phyloP scores from a whole-genome alignment of 1,140 invertebrate genomes.

The Aphis gossypii region DNA sequence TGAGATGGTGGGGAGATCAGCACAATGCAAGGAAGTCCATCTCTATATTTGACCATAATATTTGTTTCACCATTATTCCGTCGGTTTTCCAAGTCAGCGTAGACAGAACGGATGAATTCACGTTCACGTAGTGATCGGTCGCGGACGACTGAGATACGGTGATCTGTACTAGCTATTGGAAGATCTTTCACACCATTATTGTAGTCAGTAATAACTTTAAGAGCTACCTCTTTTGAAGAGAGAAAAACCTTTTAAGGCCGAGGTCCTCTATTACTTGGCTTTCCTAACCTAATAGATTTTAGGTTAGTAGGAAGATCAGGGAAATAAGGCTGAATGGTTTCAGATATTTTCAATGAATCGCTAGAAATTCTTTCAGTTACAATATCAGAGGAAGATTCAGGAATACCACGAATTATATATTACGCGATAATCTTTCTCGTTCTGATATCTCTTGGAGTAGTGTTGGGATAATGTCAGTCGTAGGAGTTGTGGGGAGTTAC shows the following conservation, averaged over 20 bases:
- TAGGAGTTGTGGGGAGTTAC: not conserved
- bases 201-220: not conserved
- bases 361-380: not conserved
- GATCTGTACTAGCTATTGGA: not conserved
- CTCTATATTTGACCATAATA: not conserved
- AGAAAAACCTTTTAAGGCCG: not conserved
- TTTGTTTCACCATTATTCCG: not conserved
- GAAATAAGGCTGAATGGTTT: not conserved
- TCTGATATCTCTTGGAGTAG: not conserved
- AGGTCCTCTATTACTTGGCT: not conserved
- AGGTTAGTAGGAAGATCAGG: not conserved
- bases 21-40: not conserved
- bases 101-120: not conserved
- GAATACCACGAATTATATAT: slow-evolving; percentile 28
- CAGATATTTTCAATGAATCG: slow-evolving; percentile 18
- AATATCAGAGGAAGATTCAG: slow-evolving; percentile 13
- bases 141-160: not conserved
- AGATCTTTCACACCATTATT: slow-evolving; percentile 7
- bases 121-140: not conserved
- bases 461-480: not conserved
- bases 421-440: not conserved
- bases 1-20: not conserved
- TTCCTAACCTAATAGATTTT: not conserved
- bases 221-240: slow-evolving; percentile 15
- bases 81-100: not conserved